Percentiles rank a stretch among this genome's conserved stretches.
phyloP scores from a whole-genome alignment of 1,140 invertebrate species.

The Neodiprion lecontei region DNA sequence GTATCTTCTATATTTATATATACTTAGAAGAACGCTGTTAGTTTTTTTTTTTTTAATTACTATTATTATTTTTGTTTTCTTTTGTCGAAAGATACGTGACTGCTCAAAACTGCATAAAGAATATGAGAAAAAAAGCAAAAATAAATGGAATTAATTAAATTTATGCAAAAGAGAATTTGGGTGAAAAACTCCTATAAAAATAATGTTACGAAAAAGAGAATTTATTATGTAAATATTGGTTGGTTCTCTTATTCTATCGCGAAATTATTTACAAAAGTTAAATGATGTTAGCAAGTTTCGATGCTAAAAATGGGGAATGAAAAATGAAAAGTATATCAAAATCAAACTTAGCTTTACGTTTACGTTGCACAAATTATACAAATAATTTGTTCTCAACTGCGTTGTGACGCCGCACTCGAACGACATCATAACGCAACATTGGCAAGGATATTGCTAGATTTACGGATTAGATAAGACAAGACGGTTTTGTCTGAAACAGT shows the following conservation, averaged over 20 bases:
- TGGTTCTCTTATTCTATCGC: conserved; percentile 16
- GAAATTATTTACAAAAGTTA: not conserved
- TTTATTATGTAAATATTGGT: conserved; percentile 51
- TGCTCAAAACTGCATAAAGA: conserved; percentile 16
- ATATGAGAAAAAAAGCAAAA: conserved; percentile 10
- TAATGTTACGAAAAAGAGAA: conserved; percentile 33
- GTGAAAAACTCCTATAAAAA: no score
- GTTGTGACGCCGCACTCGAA: conserved; percentile 8
- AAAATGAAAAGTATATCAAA: conserved; percentile 19
- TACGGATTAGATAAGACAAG: conserved; percentile 27
- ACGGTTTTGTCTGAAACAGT: conserved; percentile 12
- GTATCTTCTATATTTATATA: conserved; percentile 4
- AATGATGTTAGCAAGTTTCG: not conserved
- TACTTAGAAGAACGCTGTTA: not conserved
- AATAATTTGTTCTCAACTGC: conserved; percentile 35
- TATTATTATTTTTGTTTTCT: conserved; percentile 19
- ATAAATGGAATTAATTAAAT: conserved; percentile 18
- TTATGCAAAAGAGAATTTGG: conserved; percentile 11
- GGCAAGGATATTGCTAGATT: conserved; percentile 5
- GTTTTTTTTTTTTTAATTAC: conserved; percentile 27
- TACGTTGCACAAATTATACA: conserved; percentile 35
- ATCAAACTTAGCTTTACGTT: conserved; percentile 39
- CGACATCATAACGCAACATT: not conserved
- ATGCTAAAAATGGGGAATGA: conserved; percentile 22
- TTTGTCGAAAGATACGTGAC: conserved; percentile 14